Evolutionary conservation across 2,888 invertebrate genomes (phyloP).

Genomic region (Lamellibrachia columna): DNA sequence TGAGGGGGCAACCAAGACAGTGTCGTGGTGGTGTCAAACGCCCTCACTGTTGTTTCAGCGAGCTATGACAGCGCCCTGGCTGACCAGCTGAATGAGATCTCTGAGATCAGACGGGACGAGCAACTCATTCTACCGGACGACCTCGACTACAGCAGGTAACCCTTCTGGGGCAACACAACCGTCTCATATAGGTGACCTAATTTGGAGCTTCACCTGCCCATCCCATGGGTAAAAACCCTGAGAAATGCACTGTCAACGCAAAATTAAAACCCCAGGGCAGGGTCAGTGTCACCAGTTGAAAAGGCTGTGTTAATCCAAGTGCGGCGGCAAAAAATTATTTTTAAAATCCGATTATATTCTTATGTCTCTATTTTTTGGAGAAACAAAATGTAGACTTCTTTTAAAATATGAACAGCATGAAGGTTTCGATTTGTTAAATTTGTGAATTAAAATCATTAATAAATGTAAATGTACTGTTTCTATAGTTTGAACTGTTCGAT

Average conservation of each 20-base stretch:
- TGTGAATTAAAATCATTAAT: neutral
- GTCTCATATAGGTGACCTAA: neutral
- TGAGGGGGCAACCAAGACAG: too few relatives aligned
- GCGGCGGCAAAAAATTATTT: neutral
- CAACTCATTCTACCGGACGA: constrained; percentile 74
- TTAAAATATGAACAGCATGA: too few relatives aligned
- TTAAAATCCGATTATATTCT: neutral
- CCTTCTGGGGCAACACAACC: neutral
- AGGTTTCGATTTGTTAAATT: neutral
- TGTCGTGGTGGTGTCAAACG: neutral
- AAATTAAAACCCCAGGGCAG: neutral
- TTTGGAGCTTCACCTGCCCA: neutral
- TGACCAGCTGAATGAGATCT: constrained; percentile 74
- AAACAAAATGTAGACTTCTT: neutral
- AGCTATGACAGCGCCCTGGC: constrained; percentile 72
- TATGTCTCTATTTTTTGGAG: neutral
- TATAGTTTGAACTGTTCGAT: constrained; percentile 72
- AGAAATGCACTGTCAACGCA: neutral
- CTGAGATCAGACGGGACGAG: constrained; percentile 77
- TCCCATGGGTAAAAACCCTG: neutral
- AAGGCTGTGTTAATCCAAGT: neutral
- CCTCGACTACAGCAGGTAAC: constrained; percentile 76
- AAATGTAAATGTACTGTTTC: constrained; percentile 24
- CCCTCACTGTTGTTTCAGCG: constrained; percentile 68
- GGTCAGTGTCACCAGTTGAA: neutral